Base-by-base conservation (phyloP, 2,888 invertebrate species). In the Cryptocephalus moraei region DNA sequence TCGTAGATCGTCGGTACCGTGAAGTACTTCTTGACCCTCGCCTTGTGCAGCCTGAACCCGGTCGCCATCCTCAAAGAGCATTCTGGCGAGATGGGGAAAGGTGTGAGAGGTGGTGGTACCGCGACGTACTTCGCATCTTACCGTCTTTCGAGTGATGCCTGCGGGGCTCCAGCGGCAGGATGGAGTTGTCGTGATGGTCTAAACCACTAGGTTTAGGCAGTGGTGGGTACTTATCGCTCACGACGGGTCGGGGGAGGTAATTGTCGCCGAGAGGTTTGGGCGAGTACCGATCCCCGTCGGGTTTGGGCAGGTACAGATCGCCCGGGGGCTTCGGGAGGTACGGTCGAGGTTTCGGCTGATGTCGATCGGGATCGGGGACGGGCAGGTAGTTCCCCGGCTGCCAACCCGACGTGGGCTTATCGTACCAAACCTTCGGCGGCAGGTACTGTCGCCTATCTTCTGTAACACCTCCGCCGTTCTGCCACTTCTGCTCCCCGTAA, bases 31-130 rank as follows among this genome's bases (percentile, higher is more conserved):
- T 82, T 75, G 1, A 88, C 78, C 4, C 84, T 79, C 0, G 78
- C 77, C 50, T 83, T 79, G 33, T 81, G 78, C 14, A 90, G 64
- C 1, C 84, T 79, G 73, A 88, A 87, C 0, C 90, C 89, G 6
- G 84, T 80, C 1, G 82, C 79, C 1, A 82, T 79, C 55, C 85
- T 79, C 0, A 86, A 77, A 0, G 86, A 86, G 59, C 90, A 90
- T 60, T 86, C 87, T 82, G 52, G n/a, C n/a, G n/a, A n/a, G n/a
- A n/a, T n/a, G n/a, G n/a, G n/a, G n/a, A n/a, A n/a, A n/a, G n/a
- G n/a, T n/a, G n/a, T n/a, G n/a, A n/a, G n/a, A n/a, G n/a, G n/a
- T n/a, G n/a, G n/a, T n/a, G n/a, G n/a, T n/a, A n/a, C n/a, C n/a
- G n/a, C n/a, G n/a, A n/a, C n/a, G n/a, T n/a, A 22, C 22, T n/a